A percentile compares a stretch with the other conserved stretches of the same genome.
phyloP scores from a whole-genome alignment of 2,113 vertebrate genomes.

The Macrotus californicus region DNA sequence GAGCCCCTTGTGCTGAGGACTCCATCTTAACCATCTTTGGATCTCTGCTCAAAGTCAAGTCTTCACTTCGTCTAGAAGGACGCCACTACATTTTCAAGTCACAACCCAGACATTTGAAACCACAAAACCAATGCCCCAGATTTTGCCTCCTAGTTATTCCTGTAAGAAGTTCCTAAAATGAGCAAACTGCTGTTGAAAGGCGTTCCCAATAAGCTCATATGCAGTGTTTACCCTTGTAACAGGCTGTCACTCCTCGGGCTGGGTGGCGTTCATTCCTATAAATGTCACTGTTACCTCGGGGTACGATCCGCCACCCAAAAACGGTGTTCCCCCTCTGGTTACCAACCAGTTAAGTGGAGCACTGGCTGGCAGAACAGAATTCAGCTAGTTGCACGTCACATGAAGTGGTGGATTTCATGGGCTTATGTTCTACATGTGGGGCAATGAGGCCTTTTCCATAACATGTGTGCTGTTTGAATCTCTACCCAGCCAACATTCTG shows the following conservation, averaged over 20 bases:
- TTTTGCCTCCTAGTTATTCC: neutral
- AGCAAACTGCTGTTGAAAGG: neutral
- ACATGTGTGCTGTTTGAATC: neutral
- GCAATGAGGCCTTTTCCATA: neutral
- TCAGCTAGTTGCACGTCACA: neutral
- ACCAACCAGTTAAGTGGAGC: neutral
- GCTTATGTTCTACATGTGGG: neutral
- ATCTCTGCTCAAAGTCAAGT: neutral
- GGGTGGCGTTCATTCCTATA: neutral
- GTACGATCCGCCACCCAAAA: neutral
- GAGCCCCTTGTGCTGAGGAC: neutral
- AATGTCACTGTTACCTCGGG: neutral
- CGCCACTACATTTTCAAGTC: neutral
- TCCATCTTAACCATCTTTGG: neutral
- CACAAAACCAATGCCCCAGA: neutral
- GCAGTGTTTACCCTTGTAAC: neutral
- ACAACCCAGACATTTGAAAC: neutral
- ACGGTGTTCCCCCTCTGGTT: neutral
- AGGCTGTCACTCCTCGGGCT: neutral
- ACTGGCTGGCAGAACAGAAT: neutral
- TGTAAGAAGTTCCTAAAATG: neutral
- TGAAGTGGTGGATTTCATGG: rapidly evolving
- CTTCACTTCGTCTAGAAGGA: neutral
- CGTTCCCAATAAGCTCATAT: neutral
- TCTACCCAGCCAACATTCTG: neutral